Percentiles rank a stretch among this genome's conserved stretches.
Evolutionary conservation across 2,888 invertebrate genomes (phyloP).

Genomic region (Drosophila nr. perissopoda): DNA sequence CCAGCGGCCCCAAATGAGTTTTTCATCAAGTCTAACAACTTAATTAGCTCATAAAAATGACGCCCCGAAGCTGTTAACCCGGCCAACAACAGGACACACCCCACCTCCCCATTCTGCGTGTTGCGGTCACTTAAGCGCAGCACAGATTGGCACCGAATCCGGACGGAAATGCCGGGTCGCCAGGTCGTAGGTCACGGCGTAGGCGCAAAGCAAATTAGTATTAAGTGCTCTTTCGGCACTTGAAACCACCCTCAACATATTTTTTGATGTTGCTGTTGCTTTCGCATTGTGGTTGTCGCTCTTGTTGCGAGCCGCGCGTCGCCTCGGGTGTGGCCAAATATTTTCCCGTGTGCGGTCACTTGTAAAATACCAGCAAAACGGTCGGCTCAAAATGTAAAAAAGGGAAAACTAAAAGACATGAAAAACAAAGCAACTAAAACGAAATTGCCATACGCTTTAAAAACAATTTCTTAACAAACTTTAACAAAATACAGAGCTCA

Average conservation of each 20-base stretch:
- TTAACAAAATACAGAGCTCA: neutral
- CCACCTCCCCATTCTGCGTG: conserved; percentile 58
- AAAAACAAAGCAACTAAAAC: neutral
- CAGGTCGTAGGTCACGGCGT: conserved; percentile 78
- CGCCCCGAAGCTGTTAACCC: conserved; percentile 74
- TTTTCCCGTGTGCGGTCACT: conserved; percentile 80
- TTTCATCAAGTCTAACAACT: conserved; percentile 81
- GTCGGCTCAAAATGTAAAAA: conserved; percentile 18
- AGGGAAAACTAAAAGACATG: conserved; percentile 1
- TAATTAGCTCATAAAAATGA: conserved; percentile 80
- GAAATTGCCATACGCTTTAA: conserved; percentile 24
- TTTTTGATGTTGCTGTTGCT: conserved; percentile 19
- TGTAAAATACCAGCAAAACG: conserved; percentile 75
- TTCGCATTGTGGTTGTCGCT: conserved; percentile 40
- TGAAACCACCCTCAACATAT: conserved; percentile 54
- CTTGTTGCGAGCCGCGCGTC: conserved; percentile 41
- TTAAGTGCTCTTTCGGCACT: conserved; percentile 80
- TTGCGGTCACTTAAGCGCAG: conserved; percentile 77
- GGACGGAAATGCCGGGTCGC: conserved; percentile 54
- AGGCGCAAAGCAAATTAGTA: conserved; percentile 81
- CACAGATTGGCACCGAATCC: conserved; percentile 72
- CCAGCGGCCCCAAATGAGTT: conserved; percentile 67
- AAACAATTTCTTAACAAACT: neutral
- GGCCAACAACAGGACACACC: conserved; percentile 36
- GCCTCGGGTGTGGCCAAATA: conserved; percentile 76